Base-by-base conservation (phyloP, 2,888 invertebrate genomes). In the Lagria hirta region DNA sequence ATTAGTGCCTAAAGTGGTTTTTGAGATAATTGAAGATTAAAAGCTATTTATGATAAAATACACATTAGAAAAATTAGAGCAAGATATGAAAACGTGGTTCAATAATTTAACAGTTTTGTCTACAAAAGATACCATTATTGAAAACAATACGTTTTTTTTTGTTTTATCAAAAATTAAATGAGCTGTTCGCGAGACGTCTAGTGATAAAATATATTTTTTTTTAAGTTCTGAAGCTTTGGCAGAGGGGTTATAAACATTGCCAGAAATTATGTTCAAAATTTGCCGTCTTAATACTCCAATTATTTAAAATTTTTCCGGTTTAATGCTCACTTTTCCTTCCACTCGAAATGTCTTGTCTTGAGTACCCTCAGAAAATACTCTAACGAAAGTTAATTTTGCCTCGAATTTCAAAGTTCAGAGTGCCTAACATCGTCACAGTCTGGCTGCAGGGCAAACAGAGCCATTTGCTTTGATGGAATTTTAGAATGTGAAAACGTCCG, bases 371-470 rank as follows among this genome's bases (percentile, higher is more conserved):
- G 26, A 12, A 37, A 33, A 40, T 36, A 36, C 32, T 46, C 43
- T 49, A 48, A 49, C 47, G 49, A 52, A 47, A 45, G 49, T 48
- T 49, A 52, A 52, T 46, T 46, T 40, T 21, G 37, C 24, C 37
- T 30, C 28, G 27, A 38, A 28, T 38, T 42, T 44, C 44, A 28
- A 46, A 49, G 40, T 33, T 45, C 49, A 38, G 29, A 27, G 27
- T 40, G 22, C 21, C 21, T 20, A 10, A 5, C 8, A 12, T 21
- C 3, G 11, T 43, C 52, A 48, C 52, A 43, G 24, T 48, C 52
- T 52, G 15, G 18, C 35, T 27, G n/a, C 20, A 10, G 37, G 26
- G 40, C 23, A 33, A 43, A 37, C 21, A 32, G 37, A 37, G 43
- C 24, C 35, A 44, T 44, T 20, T 33, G 32, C 34, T 48, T 41